Evolutionary conservation across 2,797 vertebrate species (phyloP), one percentile per base, ranked within the genome.

Genomic region (Periophthalmus magnuspinnatus): DNA sequence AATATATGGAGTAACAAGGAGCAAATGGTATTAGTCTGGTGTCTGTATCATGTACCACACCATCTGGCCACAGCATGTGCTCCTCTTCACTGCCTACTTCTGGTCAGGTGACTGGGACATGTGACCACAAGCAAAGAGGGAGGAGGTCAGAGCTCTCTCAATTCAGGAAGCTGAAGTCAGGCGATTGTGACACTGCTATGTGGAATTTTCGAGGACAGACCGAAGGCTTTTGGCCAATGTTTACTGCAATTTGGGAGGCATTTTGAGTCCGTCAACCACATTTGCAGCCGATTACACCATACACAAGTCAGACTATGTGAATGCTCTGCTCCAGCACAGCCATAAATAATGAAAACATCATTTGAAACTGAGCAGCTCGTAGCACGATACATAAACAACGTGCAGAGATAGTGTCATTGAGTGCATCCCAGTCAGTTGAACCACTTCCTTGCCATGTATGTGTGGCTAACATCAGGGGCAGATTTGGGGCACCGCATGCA

Each of bases 51-150:
- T 72, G 65, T 67, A 67, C 62, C 47, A 9, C 66, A 81, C 78
- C 86, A 88, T 90, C 81, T 89, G 89, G 79, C 65, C 71, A 45
- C 56, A 69, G 77, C 88, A 87, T 91, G 90, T 91, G 87, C 82
- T 88, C 55, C 48, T 36, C n/a, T 76, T 73, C 57, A 80, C 69
- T 54, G 83, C 55, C 24, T 76, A 75, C 78, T 91, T 89, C 86
- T 90, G 88, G 88, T 91, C 88, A 90, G 75, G 75, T 90, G 90
- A 89, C 79, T 76, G 38, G 61, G 77, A 67, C 84, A 82, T 80
- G 84, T 89, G 86, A 90, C 75, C 54, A 38, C 62, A 62, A 14
- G n/a, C 14, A 52, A 7, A 65, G 55, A 56, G 22, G 64, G 50
- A 58, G 24, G 54, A 21, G 41, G 38, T 14, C 72, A 11, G 48